These are phyloP conservation scores for Timema cristinae DNA, from an alignment of 2,888 invertebrate genomes.

Conservation along the genomic window DNA sequence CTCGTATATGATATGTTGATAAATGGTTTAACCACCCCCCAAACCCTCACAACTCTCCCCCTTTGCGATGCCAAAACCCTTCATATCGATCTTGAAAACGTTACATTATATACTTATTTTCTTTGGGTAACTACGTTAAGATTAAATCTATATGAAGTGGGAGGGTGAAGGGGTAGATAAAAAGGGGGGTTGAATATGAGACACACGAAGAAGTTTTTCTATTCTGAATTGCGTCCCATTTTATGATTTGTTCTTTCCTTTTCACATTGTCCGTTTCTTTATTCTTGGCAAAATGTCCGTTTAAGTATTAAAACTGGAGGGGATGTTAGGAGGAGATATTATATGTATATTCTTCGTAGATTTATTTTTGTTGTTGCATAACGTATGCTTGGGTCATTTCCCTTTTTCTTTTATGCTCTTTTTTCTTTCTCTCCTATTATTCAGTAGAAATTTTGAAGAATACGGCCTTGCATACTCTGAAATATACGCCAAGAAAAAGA, in stretches of 20 bases:
- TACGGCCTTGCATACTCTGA: not conserved
- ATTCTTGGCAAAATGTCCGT: constrained; percentile 9
- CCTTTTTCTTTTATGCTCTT: not conserved
- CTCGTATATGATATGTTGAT: constrained; percentile 16
- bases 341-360: not conserved
- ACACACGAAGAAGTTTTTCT: not conserved
- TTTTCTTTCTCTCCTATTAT: not conserved
- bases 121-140: constrained; percentile 6
- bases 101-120: not conserved
- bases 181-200: constrained; percentile 3
- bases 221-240: not conserved
- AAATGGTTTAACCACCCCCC: constrained; percentile 2
- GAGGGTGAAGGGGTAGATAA: no score
- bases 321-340: not conserved
- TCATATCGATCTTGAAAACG: not conserved
- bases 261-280: not conserved
- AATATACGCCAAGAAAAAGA: constrained; percentile 1
- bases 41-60: not conserved
- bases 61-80: not conserved
- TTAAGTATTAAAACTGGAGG: not conserved
- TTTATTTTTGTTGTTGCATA: constrained; percentile 12
- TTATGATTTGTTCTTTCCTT: constrained; percentile 5
- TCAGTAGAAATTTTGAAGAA: not conserved
- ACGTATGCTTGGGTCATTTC: constrained; percentile 14
- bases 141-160: constrained; percentile 1